A percentile compares a stretch with the other conserved stretches of the same genome.
phyloP scores from a whole-genome alignment of 2,888 invertebrate genomes.

The Buathra laborator region DNA sequence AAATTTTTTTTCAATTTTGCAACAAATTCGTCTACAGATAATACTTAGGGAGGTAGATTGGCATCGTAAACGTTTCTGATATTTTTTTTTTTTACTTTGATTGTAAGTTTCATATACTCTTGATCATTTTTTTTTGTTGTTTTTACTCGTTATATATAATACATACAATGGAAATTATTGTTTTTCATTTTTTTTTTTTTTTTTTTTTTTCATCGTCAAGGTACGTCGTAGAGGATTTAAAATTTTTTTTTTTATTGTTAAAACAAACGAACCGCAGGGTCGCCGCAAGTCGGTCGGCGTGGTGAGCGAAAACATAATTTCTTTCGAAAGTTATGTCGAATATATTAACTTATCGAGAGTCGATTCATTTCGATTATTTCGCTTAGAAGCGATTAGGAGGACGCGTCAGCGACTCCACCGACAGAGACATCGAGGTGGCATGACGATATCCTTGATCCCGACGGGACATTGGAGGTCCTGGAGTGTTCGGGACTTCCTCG shows the following conservation, averaged over 20 bases:
- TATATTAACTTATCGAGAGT: not conserved
- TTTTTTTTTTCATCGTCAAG: conserved; percentile 34
- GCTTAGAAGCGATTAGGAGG: not conserved
- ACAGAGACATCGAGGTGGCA: conserved; percentile 83
- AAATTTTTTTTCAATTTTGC: not conserved
- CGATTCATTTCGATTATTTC: not conserved
- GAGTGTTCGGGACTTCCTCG: conserved; percentile 88
- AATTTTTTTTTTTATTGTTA: conserved; percentile 16
- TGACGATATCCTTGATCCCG: conserved; percentile 80
- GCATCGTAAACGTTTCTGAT: conserved; percentile 67
- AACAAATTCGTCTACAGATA: conserved; percentile 48
- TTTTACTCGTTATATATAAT: conserved; percentile 16
- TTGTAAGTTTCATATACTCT: conserved; percentile 42
- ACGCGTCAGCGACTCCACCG: conserved; percentile 83
- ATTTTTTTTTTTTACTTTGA: conserved; percentile 51
- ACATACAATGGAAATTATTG: conserved; percentile 7
- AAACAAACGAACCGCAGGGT: conserved; percentile 31
- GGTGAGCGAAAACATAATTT: conserved; percentile 4
- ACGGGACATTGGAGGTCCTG: conserved; percentile 72
- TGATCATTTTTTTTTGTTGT: conserved; percentile 39
- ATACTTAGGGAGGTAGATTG: conserved; percentile 74
- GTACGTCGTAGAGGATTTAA: conserved; percentile 60
- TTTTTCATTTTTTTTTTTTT: conserved; percentile 19
- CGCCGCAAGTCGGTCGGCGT: not conserved
- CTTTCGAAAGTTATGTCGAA: not conserved